phyloP scores from a whole-genome alignment of 2,797 vertebrate genomes.

The Pygocentrus nattereri region DNA sequence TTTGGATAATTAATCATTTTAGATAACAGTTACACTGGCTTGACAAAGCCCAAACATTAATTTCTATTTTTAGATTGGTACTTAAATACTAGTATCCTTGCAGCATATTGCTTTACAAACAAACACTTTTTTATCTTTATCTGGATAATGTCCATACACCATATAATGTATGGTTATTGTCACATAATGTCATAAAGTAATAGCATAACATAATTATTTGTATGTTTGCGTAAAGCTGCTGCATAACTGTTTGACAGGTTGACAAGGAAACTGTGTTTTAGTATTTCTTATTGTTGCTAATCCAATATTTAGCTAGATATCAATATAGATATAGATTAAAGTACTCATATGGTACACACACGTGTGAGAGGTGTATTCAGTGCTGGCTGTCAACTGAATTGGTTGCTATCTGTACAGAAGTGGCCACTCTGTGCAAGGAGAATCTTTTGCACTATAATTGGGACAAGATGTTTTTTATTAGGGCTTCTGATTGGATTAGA shows the following conservation, averaged over 20 bases:
- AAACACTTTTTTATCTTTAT: too few species aligned
- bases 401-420: background rate
- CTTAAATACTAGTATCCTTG: background rate
- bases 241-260: background rate
- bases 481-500: conserved; percentile 47
- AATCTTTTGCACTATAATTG: conserved; percentile 35
- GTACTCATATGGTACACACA: background rate
- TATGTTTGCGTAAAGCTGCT: background rate
- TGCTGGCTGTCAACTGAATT: background rate
- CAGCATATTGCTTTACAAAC: background rate
- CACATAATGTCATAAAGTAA: too few species aligned
- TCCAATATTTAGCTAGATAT: background rate
- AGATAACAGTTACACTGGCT: too few species aligned
- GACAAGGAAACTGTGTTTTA: background rate
- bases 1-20: too few species aligned
- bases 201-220: background rate
- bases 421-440: background rate
- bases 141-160: background rate
- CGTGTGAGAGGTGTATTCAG: background rate
- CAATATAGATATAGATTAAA: too few species aligned
- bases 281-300: background rate
- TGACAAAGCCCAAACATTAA: background rate
- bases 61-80: background rate
- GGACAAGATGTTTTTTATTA: conserved; percentile 46
- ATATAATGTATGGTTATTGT: too few species aligned